phyloP scores from a whole-genome alignment of 2,888 invertebrate genomes.

The Metellina segmentata region DNA sequence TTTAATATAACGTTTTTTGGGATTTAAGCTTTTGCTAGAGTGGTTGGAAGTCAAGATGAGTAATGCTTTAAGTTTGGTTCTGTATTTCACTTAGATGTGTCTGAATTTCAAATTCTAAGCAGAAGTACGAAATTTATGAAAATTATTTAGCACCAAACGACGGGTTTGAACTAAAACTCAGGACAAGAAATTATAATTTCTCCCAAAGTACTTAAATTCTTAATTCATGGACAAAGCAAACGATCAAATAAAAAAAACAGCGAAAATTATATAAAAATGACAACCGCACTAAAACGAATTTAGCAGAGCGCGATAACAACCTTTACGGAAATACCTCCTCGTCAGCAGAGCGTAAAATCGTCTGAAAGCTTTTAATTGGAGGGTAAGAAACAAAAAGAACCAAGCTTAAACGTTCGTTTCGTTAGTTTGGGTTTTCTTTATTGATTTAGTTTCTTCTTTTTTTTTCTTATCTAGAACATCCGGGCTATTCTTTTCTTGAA shows the following conservation, averaged over 20 bases:
- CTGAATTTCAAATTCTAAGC: too few species aligned
- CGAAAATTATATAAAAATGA: neutral
- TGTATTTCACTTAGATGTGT: too few species aligned
- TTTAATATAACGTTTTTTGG: too few species aligned
- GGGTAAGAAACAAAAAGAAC: constrained; percentile 17
- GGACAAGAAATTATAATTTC: neutral
- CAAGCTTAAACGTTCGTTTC: constrained; percentile 17
- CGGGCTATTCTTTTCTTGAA: constrained; percentile 10
- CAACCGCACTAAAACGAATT: constrained; percentile 15
- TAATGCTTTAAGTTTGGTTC: too few species aligned
- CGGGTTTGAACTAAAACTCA: neutral
- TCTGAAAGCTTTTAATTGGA: constrained; percentile 49
- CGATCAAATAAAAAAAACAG: neutral
- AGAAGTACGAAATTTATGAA: neutral
- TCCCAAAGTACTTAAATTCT: neutral
- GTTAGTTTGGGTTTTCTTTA: constrained; percentile 13
- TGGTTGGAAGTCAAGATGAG: too few species aligned
- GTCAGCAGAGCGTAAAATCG: constrained; percentile 38
- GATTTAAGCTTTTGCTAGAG: too few species aligned
- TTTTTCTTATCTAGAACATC: neutral
- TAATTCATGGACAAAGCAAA: neutral
- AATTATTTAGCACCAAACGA: neutral
- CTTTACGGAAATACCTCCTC: constrained; percentile 2
- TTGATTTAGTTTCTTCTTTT: constrained; percentile 13
- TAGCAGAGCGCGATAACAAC: constrained; percentile 17